Evolutionary conservation across 2,113 vertebrate species (phyloP).

Genomic region (Anhinga anhinga): DNA sequence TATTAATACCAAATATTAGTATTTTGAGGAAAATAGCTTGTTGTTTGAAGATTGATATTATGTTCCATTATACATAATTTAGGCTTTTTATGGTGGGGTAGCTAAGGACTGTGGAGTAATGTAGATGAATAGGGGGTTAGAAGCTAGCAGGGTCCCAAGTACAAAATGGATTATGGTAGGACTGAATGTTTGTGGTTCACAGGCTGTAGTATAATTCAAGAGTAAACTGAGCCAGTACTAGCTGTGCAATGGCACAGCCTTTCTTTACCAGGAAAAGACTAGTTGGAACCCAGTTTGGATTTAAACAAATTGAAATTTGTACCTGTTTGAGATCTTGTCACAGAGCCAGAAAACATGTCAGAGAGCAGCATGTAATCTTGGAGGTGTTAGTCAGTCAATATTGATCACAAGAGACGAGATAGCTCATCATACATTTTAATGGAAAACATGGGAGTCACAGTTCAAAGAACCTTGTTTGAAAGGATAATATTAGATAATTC

Average conservation of each 20-base stretch:
- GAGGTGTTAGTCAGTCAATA: background rate
- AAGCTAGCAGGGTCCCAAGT: background rate
- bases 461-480: background rate
- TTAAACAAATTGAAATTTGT: constrained; percentile 53
- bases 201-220: background rate
- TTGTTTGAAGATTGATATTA: background rate
- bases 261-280: background rate
- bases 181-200: background rate
- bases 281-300: constrained; percentile 32
- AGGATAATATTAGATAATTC: background rate
- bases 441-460: background rate
- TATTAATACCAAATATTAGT: background rate
- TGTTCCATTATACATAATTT: background rate
- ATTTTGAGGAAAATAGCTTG: background rate
- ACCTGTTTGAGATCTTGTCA: constrained; percentile 43
- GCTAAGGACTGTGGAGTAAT: background rate
- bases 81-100: background rate
- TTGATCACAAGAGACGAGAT: background rate
- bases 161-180: background rate
- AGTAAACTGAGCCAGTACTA: background rate
- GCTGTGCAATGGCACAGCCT: background rate
- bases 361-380: constrained; percentile 22
- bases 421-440: background rate
- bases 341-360: constrained; percentile 29
- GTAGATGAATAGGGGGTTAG: background rate